Evolutionary conservation across 2,888 invertebrate genomes (phyloP).

Genomic region (Prosapia bicincta): DNA sequence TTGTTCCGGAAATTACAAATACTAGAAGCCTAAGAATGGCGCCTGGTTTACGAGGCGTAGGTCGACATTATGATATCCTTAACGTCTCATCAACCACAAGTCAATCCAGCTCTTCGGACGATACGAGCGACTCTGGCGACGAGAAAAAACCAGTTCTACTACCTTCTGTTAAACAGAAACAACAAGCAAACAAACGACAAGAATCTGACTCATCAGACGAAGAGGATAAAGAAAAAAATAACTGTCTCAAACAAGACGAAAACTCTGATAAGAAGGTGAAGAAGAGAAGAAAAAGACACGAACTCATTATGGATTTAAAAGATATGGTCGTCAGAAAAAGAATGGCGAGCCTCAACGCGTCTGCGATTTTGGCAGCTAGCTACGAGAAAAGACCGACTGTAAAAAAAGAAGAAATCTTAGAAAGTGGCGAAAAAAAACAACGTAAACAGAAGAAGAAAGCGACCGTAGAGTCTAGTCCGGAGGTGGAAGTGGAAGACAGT

Average conservation of each 20-base stretch:
- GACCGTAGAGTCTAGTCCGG: conserved; percentile 47
- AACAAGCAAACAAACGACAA: conserved; percentile 42
- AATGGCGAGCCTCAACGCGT: conserved; percentile 89
- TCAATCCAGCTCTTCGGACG: conserved; percentile 34
- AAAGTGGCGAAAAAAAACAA: conserved; percentile 20
- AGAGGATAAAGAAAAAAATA: conserved; percentile 43
- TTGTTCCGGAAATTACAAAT: conserved; percentile 10
- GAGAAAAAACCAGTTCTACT: conserved; percentile 25
- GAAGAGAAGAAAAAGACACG: conserved; percentile 53
- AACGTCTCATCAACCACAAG: conserved; percentile 57
- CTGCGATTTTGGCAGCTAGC: conserved; percentile 85
- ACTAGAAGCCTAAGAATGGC: conserved; percentile 63
- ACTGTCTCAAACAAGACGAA: conserved; percentile 29
- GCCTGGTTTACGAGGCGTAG: conserved; percentile 70
- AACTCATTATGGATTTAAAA: conserved; percentile 73
- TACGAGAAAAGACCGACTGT: conserved; percentile 61
- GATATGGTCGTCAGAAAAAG: conserved; percentile 86
- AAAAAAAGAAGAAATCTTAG: conserved; percentile 23
- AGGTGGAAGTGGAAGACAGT: conserved; percentile 47
- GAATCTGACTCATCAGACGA: conserved; percentile 44
- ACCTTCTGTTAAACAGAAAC: conserved; percentile 37
- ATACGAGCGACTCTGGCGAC: conserved; percentile 44
- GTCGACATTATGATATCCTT: conserved; percentile 82
- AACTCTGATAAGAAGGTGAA: conserved; percentile 46
- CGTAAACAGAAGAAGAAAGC: conserved; percentile 30